Base-by-base conservation (phyloP, 2,797 vertebrate genomes). In the Florisuga fusca region DNA sequence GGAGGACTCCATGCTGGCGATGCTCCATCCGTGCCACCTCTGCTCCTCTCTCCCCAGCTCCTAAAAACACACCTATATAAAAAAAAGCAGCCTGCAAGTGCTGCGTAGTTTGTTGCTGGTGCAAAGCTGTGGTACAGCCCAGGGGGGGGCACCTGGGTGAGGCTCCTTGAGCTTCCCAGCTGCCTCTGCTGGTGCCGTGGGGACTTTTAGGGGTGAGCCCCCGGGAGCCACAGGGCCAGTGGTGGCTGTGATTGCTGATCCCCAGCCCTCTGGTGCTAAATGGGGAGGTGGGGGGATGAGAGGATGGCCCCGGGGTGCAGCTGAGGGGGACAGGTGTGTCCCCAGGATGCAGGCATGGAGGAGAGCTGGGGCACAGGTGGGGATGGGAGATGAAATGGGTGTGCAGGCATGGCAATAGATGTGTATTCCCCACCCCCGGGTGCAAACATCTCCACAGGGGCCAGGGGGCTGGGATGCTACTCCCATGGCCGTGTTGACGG, bases 1-100 rank as follows among this genome's bases (percentile, higher is more conserved):
- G 27, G 14, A 10, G 43, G 20, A 34, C 50, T 33, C 17, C 1
- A 0, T 0, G 1, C 51, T 1, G 0, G 26, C 2, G 0, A 8
- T 9, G 18, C 15, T 62, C 80, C 21, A 54, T n/a, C 45, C 23
- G 3, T 29, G 41, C 41, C 18, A 17, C 46, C 45, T 51, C 62
- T 4, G 7, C 4, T 33, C 9, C 46, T 41, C 22, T 57, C 11
- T 27, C 31, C 15, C 1, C 41, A 22, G 3, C 22, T 58, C 38
- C n/a, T 51, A 73, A 58, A 87, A 89, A 89, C 74, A 83, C 3
- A 74, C 9, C 62, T 62, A 84, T 87, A 72, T 78, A 41, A 41
- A 41, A 93, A 75, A 22, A 4, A 14, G 5, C 75, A 89, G 80
- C 55, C 51, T 59, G n/a, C 36, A 57, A 73, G 58, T 38, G 29